These are phyloP conservation scores for Andrena cerasifolii DNA, from an alignment of 1,140 invertebrate species.

Conservation along the genomic window DNA sequence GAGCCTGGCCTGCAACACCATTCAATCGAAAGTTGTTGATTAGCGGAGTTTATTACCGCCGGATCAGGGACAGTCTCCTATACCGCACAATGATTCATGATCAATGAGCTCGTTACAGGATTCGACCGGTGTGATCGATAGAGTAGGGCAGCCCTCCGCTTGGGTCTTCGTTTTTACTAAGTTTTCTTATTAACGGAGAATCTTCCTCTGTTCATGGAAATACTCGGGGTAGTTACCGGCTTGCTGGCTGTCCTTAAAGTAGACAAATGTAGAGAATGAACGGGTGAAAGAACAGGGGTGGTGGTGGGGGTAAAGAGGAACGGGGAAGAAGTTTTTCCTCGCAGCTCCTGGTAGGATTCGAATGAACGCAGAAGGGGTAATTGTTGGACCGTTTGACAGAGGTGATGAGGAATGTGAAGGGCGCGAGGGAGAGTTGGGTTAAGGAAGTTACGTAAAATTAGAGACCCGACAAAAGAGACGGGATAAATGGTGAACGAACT, in stretches of 20 bases:
- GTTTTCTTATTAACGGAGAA: too few species aligned
- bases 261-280: not conserved
- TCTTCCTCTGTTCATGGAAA: too few species aligned
- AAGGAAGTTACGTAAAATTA: slow-evolving; percentile 55
- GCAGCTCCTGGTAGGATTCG: slow-evolving; percentile 43
- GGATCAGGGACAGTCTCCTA: slow-evolving; percentile 25
- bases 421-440: not conserved
- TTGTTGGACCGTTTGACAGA: slow-evolving; percentile 6
- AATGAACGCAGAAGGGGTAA: not conserved
- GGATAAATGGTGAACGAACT: slow-evolving; percentile 55
- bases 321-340: slow-evolving; percentile 48
- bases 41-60: not conserved
- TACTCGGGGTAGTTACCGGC: too few species aligned
- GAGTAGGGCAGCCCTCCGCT: too few species aligned
- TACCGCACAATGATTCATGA: too few species aligned
- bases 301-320: not conserved
- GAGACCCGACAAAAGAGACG: slow-evolving; percentile 49
- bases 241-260: not conserved
- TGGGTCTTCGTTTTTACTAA: too few species aligned
- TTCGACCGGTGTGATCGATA: too few species aligned
- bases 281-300: not conserved
- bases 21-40: not conserved
- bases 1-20: not conserved
- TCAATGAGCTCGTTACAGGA: too few species aligned
- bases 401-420: not conserved